phyloP scores from a whole-genome alignment of 1,140 invertebrate species.

The Oryzaephilus surinamensis region DNA sequence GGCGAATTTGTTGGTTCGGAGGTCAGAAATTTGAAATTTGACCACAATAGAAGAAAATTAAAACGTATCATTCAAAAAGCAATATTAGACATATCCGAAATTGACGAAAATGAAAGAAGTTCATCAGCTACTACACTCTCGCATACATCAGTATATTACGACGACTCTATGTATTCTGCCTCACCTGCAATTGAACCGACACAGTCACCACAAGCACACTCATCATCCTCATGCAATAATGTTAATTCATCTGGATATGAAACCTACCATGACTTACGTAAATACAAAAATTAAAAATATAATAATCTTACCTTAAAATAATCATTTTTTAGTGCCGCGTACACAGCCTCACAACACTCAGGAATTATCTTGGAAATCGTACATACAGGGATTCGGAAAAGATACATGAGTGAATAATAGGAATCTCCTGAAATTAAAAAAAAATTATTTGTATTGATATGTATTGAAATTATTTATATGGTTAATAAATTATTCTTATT shows the following conservation, averaged over 20 bases:
- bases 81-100: not conserved
- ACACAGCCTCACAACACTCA: not conserved
- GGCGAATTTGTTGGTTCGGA: conserved; percentile 11
- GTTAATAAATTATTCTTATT: not conserved
- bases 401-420: conserved; percentile 2
- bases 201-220: too few species aligned
- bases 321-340: not conserved
- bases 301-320: conserved; percentile 2
- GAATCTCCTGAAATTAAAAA: conserved; percentile 2
- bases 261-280: not conserved
- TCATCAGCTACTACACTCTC: not conserved
- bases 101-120: not conserved
- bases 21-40: conserved; percentile 3
- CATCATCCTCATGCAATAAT: not conserved
- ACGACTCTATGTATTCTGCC: not conserved
- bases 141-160: too few species aligned
- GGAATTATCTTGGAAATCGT: conserved; percentile 1
- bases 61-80: conserved; percentile 7
- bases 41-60: conserved; percentile 6
- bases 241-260: not conserved
- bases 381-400: conserved; percentile 1
- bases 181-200: not conserved
- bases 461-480: not conserved
- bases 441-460: not conserved
- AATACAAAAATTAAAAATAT: too few species aligned